Base-by-base conservation (phyloP, 2,888 invertebrate species). In the Lepeophtheirus nordmannii region DNA sequence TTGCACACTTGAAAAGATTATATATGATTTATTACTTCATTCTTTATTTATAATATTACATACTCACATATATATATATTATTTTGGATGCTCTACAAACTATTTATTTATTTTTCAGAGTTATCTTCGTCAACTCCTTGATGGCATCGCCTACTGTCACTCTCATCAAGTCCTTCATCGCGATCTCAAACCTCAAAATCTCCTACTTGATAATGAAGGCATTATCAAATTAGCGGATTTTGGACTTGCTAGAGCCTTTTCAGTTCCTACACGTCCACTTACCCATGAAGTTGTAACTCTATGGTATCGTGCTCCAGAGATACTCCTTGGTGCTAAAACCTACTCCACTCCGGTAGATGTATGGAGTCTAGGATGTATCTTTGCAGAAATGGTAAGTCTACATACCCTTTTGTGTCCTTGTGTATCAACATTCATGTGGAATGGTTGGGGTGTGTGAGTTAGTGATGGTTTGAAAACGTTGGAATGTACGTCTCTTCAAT, bases 301-400 rank as follows among this genome's bases (percentile, higher is more conserved):
- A 69, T 97, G 96, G 96, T 97, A 97, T 77, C 82, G 96, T 73
- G 89, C 96, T 10, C 96, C 97, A 1, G 96, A 97, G 78, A 86
- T 97, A 72, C 80, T 97, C 68, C 80, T 97, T 30, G 96, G 96
- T 58, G 83, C 88, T 17, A 85, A 86, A 74, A 83, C 87, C 72
- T 97, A 97, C 76, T 87, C 88, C 22, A 89, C 89, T 53, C 85
- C 90, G 14, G 88, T 97, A 39, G 97, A 97, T 78, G 83, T 96
- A 64, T 97, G 96, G 96, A 91, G 91, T 75, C 80, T 93, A 61
- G 93, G 90, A 10, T 94, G 93, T 75, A 96, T 97, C 72, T 91
- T 89, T 79, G 88, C 88, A 8, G 96, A 97, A 83, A 93, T 97
- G 89, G 87, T 85, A 74, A 74, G 74, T 70, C n/a, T n/a, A n/a